Conservation (phyloP, 2,113 vertebrate genomes). For the Zosterops hypoxanthus region DNA sequence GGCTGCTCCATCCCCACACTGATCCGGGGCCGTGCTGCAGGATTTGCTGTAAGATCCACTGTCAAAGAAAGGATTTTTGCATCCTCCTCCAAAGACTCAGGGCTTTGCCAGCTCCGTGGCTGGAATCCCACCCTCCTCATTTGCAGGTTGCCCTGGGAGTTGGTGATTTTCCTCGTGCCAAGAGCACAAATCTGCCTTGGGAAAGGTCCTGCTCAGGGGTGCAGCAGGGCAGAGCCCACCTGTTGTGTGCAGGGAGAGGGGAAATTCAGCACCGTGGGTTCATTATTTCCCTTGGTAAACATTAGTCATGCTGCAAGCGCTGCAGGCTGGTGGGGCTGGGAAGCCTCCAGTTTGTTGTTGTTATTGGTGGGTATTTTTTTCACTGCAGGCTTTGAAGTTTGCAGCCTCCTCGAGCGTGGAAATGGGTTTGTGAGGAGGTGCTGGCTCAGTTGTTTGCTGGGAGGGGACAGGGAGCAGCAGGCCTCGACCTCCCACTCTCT, state of each 20-base stretch:
- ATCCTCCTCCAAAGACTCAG: not conserved
- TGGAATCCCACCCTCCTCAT: not conserved
- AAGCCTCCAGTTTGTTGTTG: not conserved
- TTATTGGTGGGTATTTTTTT: not conserved
- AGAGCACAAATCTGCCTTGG: not conserved
- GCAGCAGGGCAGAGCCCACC: not conserved
- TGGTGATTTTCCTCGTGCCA: not conserved
- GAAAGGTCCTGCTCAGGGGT: not conserved
- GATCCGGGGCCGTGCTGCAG: not conserved
- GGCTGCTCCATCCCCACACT: accelerated
- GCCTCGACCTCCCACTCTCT: not conserved
- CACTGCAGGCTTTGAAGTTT: slow-evolving; percentile 40
- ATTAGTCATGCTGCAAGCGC: slow-evolving; percentile 35
- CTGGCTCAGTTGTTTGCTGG: not conserved
- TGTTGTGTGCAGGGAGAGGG: not conserved
- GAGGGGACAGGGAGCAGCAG: not conserved
- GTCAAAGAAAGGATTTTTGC: not conserved
- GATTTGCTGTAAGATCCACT: not conserved
- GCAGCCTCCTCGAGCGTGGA: not conserved
- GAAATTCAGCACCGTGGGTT: not conserved
- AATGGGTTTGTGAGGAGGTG: not conserved
- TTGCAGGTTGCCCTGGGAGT: not conserved
- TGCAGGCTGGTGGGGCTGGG: slow-evolving; percentile 10
- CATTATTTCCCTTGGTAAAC: not conserved
- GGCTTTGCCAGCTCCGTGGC: not conserved